Conservation (phyloP, 2,113 vertebrate species). For the Seriola quinqueradiata region DNA sequence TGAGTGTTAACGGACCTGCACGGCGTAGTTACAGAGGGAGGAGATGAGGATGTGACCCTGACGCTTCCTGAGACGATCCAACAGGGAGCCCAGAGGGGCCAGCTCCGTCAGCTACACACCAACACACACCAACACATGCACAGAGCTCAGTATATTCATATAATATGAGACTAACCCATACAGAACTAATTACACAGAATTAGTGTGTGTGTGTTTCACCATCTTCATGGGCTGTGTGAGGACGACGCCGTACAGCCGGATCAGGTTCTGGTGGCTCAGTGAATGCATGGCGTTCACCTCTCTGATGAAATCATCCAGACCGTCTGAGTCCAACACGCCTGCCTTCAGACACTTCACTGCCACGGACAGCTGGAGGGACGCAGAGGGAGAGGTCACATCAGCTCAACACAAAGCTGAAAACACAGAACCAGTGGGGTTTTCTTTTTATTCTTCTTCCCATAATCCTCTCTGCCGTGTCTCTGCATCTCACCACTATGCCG, state of each 20-base stretch:
- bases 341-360: constrained; percentile 98
- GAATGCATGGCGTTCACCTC: constrained; percentile 99
- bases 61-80: constrained; percentile 95
- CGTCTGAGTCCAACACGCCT: constrained; percentile 91
- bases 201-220: constrained; percentile 80
- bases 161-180: too few relatives aligned
- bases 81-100: constrained; percentile 92
- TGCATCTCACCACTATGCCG: constrained; percentile 89
- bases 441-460: neutral
- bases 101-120: constrained; percentile 91
- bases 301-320: constrained; percentile 96
- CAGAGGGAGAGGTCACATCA: neutral
- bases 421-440: too few relatives aligned
- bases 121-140: neutral
- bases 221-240: constrained; percentile 99
- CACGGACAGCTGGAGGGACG: constrained; percentile 88
- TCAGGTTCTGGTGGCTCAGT: constrained; percentile 95
- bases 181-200: neutral
- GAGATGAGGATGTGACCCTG: constrained; percentile 96
- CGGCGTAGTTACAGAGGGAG: constrained; percentile 93
- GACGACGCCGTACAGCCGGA: constrained; percentile 94
- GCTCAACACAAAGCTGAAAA: neutral
- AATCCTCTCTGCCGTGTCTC: neutral
- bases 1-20: constrained; percentile 86
- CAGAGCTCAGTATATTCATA: neutral